Conservation (phyloP, 2,888 invertebrate species). For the Abrostola tripartita region DNA sequence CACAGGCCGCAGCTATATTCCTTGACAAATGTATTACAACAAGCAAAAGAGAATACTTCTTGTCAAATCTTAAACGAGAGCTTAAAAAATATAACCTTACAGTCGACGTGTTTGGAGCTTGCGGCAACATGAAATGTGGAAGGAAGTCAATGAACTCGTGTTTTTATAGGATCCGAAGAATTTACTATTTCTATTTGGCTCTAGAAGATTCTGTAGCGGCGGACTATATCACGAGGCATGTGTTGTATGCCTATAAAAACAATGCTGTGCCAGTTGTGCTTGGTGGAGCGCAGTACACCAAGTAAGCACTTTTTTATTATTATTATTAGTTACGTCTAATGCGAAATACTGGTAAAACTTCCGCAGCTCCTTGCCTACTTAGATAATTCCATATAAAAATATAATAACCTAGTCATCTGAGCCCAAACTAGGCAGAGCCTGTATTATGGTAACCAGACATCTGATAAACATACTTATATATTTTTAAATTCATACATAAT, state of each 20-base stretch:
- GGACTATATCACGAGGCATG: conserved; percentile 78
- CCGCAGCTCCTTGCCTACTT: background rate
- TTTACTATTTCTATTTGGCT: conserved; percentile 91
- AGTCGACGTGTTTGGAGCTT: conserved; percentile 87
- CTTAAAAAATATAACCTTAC: conserved; percentile 75
- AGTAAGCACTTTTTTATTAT: conserved; percentile 66
- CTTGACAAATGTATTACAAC: conserved; percentile 72
- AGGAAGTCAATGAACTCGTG: conserved; percentile 70
- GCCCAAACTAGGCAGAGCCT: too few species aligned
- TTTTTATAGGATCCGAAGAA: conserved; percentile 77
- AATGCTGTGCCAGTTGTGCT: conserved; percentile 90
- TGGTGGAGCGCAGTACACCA: conserved; percentile 89
- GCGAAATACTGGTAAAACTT: background rate
- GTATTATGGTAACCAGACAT: too few species aligned
- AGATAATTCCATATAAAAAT: too few species aligned
- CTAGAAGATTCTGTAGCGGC: conserved; percentile 91
- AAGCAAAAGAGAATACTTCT: conserved; percentile 70
- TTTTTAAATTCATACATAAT: too few species aligned
- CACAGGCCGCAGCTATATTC: conserved; percentile 74
- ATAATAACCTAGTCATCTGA: too few species aligned
- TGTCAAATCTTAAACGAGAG: conserved; percentile 76
- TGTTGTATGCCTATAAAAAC: conserved; percentile 87
- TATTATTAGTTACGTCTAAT: background rate
- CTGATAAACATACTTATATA: too few species aligned
- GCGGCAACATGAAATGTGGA: conserved; percentile 76